A percentile compares a stretch with the other conserved stretches of the same genome.
phyloP scores from a whole-genome alignment of 92 coral and sea anemone genomes.

The Palythoa grandis region DNA sequence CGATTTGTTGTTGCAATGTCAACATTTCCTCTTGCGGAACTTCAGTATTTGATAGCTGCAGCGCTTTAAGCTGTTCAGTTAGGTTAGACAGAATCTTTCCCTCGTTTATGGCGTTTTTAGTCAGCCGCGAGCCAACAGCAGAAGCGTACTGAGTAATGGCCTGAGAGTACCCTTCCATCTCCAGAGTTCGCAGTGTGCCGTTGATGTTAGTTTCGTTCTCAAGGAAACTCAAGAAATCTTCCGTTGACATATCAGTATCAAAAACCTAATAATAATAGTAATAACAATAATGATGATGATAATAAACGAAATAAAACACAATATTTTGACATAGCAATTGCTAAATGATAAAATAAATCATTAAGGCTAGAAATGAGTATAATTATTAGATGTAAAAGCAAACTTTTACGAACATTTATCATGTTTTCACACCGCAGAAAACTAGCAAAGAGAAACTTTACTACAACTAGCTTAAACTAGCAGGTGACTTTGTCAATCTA shows the following conservation, averaged over 20 bases:
- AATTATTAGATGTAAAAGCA: no score
- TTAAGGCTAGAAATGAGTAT: no score
- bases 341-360: no score
- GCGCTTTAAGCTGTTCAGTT: background rate
- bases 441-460: no score
- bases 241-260: background rate
- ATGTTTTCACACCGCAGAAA: no score
- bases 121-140: slow-evolving; percentile 21
- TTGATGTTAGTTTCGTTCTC: slow-evolving; percentile 43
- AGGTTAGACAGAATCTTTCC: background rate
- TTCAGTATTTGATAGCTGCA: background rate
- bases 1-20: background rate
- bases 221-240: slow-evolving; percentile 35
- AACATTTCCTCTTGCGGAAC: background rate
- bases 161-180: slow-evolving; percentile 74
- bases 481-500: no score
- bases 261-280: background rate
- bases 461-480: no score
- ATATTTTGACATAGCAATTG: background rate
- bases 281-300: no score
- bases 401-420: no score
- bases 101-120: background rate
- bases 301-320: background rate
- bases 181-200: slow-evolving; percentile 62
- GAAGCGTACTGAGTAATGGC: slow-evolving; percentile 16